phyloP scores from a whole-genome alignment of 2,113 vertebrate species.

The Oenanthe oenanthe region DNA sequence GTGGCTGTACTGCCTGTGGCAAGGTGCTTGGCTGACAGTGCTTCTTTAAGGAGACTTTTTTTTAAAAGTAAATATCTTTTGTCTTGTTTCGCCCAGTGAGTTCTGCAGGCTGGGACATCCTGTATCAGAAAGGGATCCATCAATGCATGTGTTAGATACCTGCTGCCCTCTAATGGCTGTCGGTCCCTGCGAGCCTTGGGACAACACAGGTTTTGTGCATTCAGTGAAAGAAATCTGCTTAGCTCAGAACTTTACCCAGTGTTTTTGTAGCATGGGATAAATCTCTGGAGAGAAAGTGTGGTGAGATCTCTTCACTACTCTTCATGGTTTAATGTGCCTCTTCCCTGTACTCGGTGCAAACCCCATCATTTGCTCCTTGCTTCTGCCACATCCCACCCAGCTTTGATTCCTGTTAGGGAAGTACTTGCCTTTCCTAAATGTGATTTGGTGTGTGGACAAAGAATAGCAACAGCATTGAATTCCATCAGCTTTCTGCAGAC shows the following conservation, averaged over 20 bases:
- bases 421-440: neutral
- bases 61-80: neutral
- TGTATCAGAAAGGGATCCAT: neutral
- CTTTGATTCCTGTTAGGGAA: neutral
- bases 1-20: neutral
- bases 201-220: neutral
- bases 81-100: neutral
- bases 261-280: neutral
- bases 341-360: neutral
- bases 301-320: neutral
- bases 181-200: neutral
- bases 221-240: neutral
- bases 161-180: conserved; percentile 76
- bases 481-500: neutral
- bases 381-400: neutral
- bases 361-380: neutral
- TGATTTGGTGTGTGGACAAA: neutral
- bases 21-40: neutral
- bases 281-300: neutral
- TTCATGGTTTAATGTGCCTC: neutral
- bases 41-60: neutral
- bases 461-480: neutral
- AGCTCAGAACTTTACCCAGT: neutral
- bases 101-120: neutral
- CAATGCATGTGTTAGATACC: neutral